phyloP scores from a whole-genome alignment of 2,888 invertebrate species.

The Shargacucullia verbasci region DNA sequence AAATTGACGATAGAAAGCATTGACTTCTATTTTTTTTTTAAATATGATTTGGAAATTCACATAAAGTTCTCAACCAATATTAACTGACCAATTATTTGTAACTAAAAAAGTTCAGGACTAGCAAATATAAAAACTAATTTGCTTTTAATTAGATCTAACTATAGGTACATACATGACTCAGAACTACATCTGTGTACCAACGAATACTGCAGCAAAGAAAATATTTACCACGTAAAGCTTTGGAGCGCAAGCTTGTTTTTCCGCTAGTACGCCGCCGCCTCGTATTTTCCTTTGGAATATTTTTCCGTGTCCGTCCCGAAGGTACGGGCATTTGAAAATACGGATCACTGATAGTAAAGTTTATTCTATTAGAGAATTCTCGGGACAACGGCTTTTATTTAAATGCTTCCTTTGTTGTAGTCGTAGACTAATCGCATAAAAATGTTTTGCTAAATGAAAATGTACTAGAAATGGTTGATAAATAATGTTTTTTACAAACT shows the following conservation, averaged over 20 bases:
- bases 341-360: constrained; percentile 47
- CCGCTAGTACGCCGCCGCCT: constrained; percentile 9
- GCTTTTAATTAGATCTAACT: constrained; percentile 21
- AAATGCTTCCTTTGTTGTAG: constrained; percentile 19
- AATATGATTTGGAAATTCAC: too few relatives aligned
- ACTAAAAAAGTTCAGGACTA: too few relatives aligned
- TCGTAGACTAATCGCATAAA: constrained; percentile 6
- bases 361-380: constrained; percentile 52
- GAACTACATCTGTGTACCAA: neutral
- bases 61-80: too few relatives aligned
- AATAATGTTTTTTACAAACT: too few relatives aligned
- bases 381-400: constrained; percentile 33
- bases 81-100: too few relatives aligned
- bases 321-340: constrained; percentile 45
- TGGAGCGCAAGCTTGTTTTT: constrained; percentile 45
- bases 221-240: constrained; percentile 45
- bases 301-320: constrained; percentile 38
- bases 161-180: neutral
- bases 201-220: constrained; percentile 34
- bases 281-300: constrained; percentile 50
- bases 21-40: too few relatives aligned
- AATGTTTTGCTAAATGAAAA: too few relatives aligned
- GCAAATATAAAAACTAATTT: too few relatives aligned
- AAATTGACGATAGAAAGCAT: too few relatives aligned
- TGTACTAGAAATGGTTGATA: too few relatives aligned